Evolutionary conservation across 2,113 vertebrate genomes (phyloP), one percentile per base, ranked within the genome.

Genomic region (Pteronura brasiliensis): DNA sequence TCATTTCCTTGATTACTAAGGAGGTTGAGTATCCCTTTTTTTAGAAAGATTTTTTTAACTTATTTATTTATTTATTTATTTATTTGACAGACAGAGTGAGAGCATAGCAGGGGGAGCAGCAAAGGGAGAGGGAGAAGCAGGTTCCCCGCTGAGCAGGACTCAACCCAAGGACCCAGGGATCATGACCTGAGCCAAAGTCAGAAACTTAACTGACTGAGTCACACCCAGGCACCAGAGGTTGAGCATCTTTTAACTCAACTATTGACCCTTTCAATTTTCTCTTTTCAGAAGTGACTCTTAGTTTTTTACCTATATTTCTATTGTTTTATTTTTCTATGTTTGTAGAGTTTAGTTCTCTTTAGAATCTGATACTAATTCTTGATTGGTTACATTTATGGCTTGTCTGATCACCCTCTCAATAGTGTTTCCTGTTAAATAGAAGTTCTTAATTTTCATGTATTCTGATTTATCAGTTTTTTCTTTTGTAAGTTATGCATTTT

Each of bases 381-480:
- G 52, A 86, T 20, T 72, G 13, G 27, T 88, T 49, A 80, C 36
- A n/a, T 80, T 92, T 79, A 76, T 83, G 57, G 4, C 6, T 20
- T 90, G 23, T 96, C 55, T 81, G 87, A 82, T 79, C 34, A 84
- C 29, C 42, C 61, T 76, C 23, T 90, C 77, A 93, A 27, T 42
- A 49, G 27, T 44, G 15, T 85, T 92, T 96, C 81, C 44, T 92
- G n/a, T 42, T 81, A 85, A 94, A 69, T 9, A 29, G 18, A 95
- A 86, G 67, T 92, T 89, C 55, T 94, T 86, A 81, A 47, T 69
- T 92, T 94, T 94, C 55, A 82, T 89, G 44, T 79, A 90, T 12
- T 94, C 63, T 47, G 18, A 92, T 83, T 93, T 76, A 49, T 23
- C 47, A 94, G 21, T 42, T 27, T 91, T 93, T 90, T 71, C 52